Evolutionary conservation across 1,140 invertebrate genomes (phyloP).

Genomic region (Cyrtorhinus lividipennis): DNA sequence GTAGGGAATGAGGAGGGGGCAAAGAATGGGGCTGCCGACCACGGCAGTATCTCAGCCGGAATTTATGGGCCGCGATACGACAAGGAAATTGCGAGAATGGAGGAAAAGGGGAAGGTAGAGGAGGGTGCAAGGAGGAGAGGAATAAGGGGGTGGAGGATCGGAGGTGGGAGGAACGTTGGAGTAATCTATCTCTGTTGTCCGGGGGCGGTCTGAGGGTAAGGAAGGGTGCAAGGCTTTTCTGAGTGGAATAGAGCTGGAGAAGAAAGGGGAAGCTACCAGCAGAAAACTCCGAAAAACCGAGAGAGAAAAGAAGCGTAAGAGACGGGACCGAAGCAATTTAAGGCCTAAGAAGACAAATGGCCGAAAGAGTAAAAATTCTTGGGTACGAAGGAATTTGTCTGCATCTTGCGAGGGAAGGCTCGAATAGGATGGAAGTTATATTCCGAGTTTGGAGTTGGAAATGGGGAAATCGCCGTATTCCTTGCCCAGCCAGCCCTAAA

Average conservation of each 20-base stretch:
- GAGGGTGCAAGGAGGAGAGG: neutral
- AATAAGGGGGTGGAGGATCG: too few relatives aligned
- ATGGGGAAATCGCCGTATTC: neutral
- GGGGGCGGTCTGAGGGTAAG: constrained; percentile 15
- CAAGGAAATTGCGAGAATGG: constrained; percentile 65
- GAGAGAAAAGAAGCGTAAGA: constrained; percentile 18
- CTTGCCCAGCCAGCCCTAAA: neutral
- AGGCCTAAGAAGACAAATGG: constrained; percentile 8
- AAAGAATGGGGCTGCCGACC: constrained; percentile 34
- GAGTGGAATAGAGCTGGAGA: neutral
- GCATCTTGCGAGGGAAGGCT: constrained; percentile 11
- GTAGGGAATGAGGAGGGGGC: neutral
- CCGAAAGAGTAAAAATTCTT: constrained; percentile 6
- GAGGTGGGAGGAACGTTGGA: constrained; percentile 27
- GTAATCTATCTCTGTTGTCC: constrained; percentile 49
- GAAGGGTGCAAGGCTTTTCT: neutral
- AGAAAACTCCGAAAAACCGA: constrained; percentile 3
- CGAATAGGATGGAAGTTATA: neutral
- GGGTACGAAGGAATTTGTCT: constrained; percentile 10
- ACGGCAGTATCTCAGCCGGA: constrained; percentile 53
- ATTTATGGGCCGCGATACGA: constrained; percentile 61
- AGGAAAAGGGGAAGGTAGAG: constrained; percentile 25
- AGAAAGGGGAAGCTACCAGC: neutral
- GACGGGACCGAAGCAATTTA: constrained; percentile 20
- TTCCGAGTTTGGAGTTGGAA: neutral